Evolutionary conservation across 2,888 invertebrate species (phyloP).

Genomic region (Agrotis puta): DNA sequence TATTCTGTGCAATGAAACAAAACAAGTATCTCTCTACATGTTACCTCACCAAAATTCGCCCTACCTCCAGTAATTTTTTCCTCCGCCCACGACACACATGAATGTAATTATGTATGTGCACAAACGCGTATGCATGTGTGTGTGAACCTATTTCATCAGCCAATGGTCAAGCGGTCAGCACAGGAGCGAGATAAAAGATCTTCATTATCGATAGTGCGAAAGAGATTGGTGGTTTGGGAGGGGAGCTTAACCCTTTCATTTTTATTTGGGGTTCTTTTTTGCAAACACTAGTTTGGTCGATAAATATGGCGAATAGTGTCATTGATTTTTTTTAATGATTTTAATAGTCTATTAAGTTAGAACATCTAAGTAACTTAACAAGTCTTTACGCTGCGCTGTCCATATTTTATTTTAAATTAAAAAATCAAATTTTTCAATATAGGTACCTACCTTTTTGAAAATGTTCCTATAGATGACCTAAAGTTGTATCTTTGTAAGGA

Average conservation of each 20-base stretch:
- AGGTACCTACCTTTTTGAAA: too few relatives aligned
- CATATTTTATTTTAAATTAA: too few relatives aligned
- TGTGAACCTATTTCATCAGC: slow-evolving; percentile 69
- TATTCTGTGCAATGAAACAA: neutral
- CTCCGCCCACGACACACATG: slow-evolving; percentile 56
- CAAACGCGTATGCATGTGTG: slow-evolving; percentile 44
- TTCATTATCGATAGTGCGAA: slow-evolving; percentile 39
- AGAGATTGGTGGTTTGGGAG: slow-evolving; percentile 54
- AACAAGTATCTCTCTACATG: neutral
- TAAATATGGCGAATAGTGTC: slow-evolving; percentile 27
- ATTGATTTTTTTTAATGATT: neutral
- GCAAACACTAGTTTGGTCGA: slow-evolving; percentile 34
- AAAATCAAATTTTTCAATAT: too few relatives aligned
- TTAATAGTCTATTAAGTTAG: neutral
- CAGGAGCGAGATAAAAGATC: slow-evolving; percentile 69
- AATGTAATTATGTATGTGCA: slow-evolving; percentile 10
- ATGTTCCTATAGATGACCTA: too few relatives aligned
- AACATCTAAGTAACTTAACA: too few relatives aligned
- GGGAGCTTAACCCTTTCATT: slow-evolving; percentile 61
- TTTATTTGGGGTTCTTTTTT: slow-evolving; percentile 56
- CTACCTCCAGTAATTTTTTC: slow-evolving; percentile 38
- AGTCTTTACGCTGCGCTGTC: too few relatives aligned
- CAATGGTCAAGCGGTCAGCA: slow-evolving; percentile 88
- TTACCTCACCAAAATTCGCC: slow-evolving; percentile 24
- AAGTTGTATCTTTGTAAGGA: too few relatives aligned